Base-by-base conservation (phyloP, 2,797 vertebrate genomes). In the Kryptolebias ocellatus region DNA sequence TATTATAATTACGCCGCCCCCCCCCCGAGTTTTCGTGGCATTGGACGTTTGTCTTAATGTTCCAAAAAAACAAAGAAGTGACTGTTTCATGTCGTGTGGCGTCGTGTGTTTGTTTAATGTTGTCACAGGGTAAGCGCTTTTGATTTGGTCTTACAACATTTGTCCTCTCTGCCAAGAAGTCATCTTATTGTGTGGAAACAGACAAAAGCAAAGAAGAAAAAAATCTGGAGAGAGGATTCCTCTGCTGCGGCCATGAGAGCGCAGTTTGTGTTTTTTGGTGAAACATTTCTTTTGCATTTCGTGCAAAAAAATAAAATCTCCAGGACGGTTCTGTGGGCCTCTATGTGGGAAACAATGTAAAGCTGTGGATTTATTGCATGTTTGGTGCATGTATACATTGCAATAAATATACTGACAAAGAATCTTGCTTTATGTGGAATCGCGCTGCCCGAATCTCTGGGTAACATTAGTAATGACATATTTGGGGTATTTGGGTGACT, bases 331-430 rank as follows among this genome's bases (percentile, higher is more conserved):
- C 94, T 95, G 93, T 94, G 94, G 88, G 68, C 70, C 53, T 73
- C 47, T 91, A 92, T 94, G 59, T 95, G 92, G 90, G 92, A 92
- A 95, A 92, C 93, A 86, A 86, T 94, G 90, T 95, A 93, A 83
- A 92, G 94, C 90, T 92, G 94, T 96, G 94, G 92, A 92, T 91
- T 91, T 89, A 92, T 93, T 96, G 97, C 97, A 98, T 98, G 97
- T 96, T 94, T 94, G 94, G 96, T 87, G 96, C 96, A 98, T 98
- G 96, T 97, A 95, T 93, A 95, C 92, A 93, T 95, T 95, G 95
- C 95, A 98, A 98, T 98, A 98, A 98, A 98, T 92, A 92, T 91
- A 95, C 92, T 94, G 86, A 90, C 69, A 71, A 85, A 80, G 66
- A 70, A 63, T 39, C 31, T 53, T 42, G 54, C 44, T 77, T 59